Percentiles rank a stretch among this genome's conserved stretches.
phyloP scores from a whole-genome alignment of 2,888 invertebrate genomes.

The Oligia fasciuncula region DNA sequence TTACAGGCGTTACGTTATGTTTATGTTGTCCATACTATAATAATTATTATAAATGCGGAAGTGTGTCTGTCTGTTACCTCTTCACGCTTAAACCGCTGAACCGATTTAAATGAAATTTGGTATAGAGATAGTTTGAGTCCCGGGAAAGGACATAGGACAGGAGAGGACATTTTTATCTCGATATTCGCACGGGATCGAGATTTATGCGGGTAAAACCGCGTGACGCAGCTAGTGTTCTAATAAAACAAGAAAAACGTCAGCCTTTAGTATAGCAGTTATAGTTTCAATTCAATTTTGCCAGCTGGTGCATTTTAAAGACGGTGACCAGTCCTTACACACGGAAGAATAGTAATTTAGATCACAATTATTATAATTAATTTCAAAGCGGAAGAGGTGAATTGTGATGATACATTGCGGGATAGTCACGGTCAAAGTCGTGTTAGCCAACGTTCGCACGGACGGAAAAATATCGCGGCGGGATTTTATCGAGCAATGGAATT shows the following conservation, averaged over 20 bases:
- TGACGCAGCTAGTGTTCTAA: background rate
- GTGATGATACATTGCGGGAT: conserved; percentile 61
- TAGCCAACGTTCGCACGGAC: background rate
- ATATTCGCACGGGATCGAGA: too few relatives aligned
- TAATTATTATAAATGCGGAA: too few relatives aligned
- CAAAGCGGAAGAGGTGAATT: conserved; percentile 71
- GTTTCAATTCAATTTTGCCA: conserved; percentile 15
- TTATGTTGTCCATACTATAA: too few relatives aligned
- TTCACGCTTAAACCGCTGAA: too few relatives aligned
- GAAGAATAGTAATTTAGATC: conserved; percentile 76
- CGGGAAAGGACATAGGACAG: too few relatives aligned
- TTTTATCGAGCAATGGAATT: background rate
- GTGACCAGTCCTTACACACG: conserved; percentile 68
- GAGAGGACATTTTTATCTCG: too few relatives aligned
- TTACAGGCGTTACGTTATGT: too few relatives aligned
- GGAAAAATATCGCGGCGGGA: background rate
- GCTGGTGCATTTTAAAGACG: conserved; percentile 11
- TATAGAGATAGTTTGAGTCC: too few relatives aligned
- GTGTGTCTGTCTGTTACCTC: too few relatives aligned
- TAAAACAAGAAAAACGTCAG: background rate
- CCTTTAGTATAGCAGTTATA: conserved; percentile 1
- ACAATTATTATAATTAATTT: conserved; percentile 77
- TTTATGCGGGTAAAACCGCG: too few relatives aligned
- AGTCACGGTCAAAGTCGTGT: conserved; percentile 64
- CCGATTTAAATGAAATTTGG: too few relatives aligned